These are phyloP conservation scores for Scopus umbretta DNA, from an alignment of 2,113 vertebrate genomes.

Conservation along the genomic window DNA sequence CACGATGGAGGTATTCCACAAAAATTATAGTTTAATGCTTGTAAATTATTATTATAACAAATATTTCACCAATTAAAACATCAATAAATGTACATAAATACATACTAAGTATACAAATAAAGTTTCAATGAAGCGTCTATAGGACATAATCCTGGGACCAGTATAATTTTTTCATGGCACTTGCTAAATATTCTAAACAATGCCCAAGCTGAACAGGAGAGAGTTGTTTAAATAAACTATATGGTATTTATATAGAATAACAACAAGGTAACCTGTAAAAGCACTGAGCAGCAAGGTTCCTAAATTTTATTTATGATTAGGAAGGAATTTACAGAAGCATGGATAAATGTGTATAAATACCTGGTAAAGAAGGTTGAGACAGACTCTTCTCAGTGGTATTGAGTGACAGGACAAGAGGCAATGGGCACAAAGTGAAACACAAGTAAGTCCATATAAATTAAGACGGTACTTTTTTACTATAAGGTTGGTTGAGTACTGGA, in stretches of 20 bases:
- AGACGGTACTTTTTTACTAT: background rate
- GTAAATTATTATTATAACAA: background rate
- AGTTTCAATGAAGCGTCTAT: background rate
- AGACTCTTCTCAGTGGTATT: background rate
- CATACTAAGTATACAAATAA: background rate
- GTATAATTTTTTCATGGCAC: background rate
- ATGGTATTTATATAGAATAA: background rate
- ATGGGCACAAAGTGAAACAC: background rate
- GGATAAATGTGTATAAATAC: background rate
- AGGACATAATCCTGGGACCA: background rate
- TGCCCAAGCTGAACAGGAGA: background rate
- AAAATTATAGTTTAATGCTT: background rate
- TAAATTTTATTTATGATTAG: background rate
- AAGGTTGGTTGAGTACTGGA: background rate
- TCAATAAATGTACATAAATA: background rate
- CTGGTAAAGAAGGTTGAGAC: background rate
- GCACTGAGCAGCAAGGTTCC: background rate
- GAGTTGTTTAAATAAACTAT: background rate
- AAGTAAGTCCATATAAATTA: background rate
- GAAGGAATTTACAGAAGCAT: background rate
- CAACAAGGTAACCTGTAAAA: background rate
- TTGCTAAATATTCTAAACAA: background rate
- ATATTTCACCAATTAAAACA: background rate
- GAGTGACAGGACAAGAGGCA: background rate
- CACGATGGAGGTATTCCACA: rapidly evolving